Conservation (phyloP, 2,797 vertebrate species). For the Bucorvus abyssinicus region DNA sequence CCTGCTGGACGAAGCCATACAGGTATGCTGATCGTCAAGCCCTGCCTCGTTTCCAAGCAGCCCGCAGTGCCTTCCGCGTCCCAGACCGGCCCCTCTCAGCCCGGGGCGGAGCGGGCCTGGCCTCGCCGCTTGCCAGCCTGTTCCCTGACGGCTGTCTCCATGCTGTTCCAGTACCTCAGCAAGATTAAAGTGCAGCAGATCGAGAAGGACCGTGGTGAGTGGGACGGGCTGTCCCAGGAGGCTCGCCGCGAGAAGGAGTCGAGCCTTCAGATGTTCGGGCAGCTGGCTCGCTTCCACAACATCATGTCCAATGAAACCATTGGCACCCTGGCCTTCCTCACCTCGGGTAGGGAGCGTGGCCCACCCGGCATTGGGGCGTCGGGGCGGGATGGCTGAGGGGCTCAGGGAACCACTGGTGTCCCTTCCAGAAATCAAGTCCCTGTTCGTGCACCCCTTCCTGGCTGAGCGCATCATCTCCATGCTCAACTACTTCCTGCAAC, state of each 20-base stretch:
- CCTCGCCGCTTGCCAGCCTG: not conserved
- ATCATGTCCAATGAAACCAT: constrained; percentile 99
- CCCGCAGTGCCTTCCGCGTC: accelerated
- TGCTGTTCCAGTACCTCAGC: constrained; percentile 88
- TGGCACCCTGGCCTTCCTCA: constrained; percentile 94
- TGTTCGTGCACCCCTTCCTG: constrained; percentile 95
- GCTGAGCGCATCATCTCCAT: constrained; percentile 98
- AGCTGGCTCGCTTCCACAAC: constrained; percentile 97
- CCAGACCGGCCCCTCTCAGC: not conserved
- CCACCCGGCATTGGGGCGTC: not conserved
- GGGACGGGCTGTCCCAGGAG: constrained; percentile 88
- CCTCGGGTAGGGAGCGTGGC: constrained; percentile 83
- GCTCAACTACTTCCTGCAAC: constrained; percentile 98
- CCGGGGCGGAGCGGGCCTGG: accelerated
- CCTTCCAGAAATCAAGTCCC: constrained; percentile 89
- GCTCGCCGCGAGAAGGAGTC: constrained; percentile 93
- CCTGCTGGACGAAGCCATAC: constrained; percentile 96
- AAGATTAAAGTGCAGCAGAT: constrained; percentile 98
- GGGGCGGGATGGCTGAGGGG: not conserved
- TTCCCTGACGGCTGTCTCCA: not conserved
- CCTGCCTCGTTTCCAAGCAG: not conserved
- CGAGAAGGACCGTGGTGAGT: constrained; percentile 92
- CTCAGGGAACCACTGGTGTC: constrained; percentile 11
- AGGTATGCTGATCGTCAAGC: constrained; percentile 70
- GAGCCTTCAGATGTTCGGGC: constrained; percentile 95